A percentile compares a stretch with the other conserved stretches of the same genome.
phyloP scores from a whole-genome alignment of 2,797 vertebrate species.

The Betta splendens region DNA sequence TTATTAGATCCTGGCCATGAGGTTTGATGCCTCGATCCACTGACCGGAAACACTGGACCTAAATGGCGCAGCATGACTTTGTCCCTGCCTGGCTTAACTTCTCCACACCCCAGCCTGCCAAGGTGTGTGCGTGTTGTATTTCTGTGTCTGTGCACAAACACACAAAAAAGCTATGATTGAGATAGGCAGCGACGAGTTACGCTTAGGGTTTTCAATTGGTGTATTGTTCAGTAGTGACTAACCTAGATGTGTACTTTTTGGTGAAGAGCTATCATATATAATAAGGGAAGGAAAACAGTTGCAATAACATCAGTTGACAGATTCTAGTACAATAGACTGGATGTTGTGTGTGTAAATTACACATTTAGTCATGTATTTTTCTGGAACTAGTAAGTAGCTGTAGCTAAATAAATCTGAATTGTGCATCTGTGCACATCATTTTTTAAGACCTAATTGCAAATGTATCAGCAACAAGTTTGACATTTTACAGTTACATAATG shows the following conservation, averaged over 20 bases:
- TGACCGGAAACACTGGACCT: constrained; percentile 99
- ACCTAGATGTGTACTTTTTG: neutral
- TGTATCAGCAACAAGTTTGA: neutral
- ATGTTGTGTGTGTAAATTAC: no score
- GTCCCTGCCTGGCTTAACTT: constrained; percentile 99
- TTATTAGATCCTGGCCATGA: constrained; percentile 96
- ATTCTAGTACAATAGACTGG: no score
- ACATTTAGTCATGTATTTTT: neutral
- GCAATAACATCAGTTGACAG: neutral
- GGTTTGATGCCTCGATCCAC: constrained; percentile 99
- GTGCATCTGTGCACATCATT: neutral
- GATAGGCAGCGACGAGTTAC: neutral
- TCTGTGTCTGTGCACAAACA: neutral
- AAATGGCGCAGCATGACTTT: constrained; percentile 99
- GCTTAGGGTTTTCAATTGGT: constrained; percentile 12
- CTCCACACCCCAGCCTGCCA: constrained; percentile 98
- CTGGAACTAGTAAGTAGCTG: neutral
- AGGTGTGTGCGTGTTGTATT: constrained; percentile 80
- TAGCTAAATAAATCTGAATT: neutral
- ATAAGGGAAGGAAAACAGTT: neutral
- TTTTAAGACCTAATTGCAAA: neutral
- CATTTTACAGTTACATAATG: neutral
- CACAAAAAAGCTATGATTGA: neutral
- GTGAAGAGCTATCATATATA: constrained; percentile 4
- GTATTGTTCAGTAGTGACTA: constrained; percentile 31